These are phyloP conservation scores for Meleagris gallopavo DNA, from an alignment of 2,113 vertebrate genomes.

Conservation along the genomic window DNA sequence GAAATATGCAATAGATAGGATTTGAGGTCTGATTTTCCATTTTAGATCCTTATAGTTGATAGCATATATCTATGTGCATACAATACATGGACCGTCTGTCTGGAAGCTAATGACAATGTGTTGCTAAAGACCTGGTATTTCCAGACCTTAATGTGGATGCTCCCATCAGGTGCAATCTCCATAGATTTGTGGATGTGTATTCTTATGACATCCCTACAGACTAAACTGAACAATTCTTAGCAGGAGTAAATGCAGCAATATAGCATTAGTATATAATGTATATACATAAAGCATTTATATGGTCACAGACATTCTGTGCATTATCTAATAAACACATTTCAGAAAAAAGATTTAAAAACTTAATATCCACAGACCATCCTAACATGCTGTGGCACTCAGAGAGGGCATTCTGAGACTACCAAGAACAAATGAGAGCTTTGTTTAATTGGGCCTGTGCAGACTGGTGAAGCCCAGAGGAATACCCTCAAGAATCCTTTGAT, in stretches of 20 bases:
- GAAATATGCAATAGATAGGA: background rate
- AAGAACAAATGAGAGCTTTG: slow-evolving; percentile 2
- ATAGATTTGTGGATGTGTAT: accelerated
- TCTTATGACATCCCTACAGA: background rate
- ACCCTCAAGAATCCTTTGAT: background rate
- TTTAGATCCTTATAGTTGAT: background rate
- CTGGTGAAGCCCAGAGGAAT: background rate
- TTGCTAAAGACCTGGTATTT: background rate
- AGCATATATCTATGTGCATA: background rate
- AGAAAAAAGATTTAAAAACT: background rate
- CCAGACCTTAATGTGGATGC: background rate
- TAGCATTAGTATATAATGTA: background rate
- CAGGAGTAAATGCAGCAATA: background rate
- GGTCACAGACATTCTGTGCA: accelerated
- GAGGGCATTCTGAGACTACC: background rate
- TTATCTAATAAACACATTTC: background rate
- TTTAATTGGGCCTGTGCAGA: background rate
- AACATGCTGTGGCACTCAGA: background rate
- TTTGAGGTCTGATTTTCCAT: background rate
- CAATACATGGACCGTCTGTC: background rate
- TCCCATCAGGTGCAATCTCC: background rate
- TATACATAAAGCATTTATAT: background rate
- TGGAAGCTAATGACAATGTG: background rate
- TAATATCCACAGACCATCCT: background rate
- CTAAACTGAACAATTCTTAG: background rate